Conservation (phyloP, 2,797 vertebrate species). For the Tapirus indicus region DNA sequence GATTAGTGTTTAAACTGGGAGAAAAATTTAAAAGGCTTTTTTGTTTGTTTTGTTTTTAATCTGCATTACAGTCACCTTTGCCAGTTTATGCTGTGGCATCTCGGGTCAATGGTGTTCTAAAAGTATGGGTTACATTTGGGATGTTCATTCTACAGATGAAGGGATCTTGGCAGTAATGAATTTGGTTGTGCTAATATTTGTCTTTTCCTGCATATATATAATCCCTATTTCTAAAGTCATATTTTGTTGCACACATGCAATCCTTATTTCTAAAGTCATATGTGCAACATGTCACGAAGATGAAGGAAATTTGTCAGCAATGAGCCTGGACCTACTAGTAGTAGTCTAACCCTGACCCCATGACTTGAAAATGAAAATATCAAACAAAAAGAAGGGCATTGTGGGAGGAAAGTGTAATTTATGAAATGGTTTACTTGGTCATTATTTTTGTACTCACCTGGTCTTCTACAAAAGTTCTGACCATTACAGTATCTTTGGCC, state of each 20-base stretch:
- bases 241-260: not conserved
- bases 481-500: slow-evolving; percentile 93
- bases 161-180: not conserved
- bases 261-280: not conserved
- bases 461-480: slow-evolving; percentile 93
- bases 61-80: not conserved
- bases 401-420: not conserved
- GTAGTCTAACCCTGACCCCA: not conserved
- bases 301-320: slow-evolving; percentile 17
- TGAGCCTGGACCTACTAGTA: not conserved
- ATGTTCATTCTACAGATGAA: not conserved
- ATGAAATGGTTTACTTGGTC: not conserved
- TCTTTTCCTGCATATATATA: not conserved
- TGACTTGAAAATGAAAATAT: slow-evolving; percentile 51
- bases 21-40: not conserved
- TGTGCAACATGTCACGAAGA: not conserved
- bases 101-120: not conserved
- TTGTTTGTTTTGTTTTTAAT: not conserved
- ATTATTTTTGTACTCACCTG: slow-evolving; percentile 89
- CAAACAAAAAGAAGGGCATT: not conserved
- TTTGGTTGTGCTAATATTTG: not conserved
- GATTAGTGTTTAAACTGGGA: not conserved
- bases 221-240: not conserved
- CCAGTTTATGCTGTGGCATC: not conserved
- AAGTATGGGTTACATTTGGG: not conserved